Percentiles rank a stretch among this genome's conserved stretches.
Evolutionary conservation across 2,113 vertebrate genomes (phyloP).

Genomic region (Morone saxatilis): DNA sequence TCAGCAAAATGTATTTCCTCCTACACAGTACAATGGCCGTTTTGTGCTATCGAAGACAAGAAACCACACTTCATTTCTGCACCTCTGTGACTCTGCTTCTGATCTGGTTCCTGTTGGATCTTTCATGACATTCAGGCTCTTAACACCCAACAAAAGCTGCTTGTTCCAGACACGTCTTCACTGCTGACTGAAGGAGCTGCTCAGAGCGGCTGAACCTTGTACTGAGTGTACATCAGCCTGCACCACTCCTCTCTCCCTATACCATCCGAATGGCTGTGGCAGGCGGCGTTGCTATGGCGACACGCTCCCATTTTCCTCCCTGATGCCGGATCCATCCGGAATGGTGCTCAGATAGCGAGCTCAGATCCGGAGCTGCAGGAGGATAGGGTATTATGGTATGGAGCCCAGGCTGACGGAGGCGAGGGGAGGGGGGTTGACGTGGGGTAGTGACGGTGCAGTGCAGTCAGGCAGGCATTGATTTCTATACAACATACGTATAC

Average conservation of each 20-base stretch:
- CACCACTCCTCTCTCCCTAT: constrained; percentile 36
- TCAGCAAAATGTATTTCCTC: neutral
- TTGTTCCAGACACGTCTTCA: neutral
- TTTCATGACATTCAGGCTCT: neutral
- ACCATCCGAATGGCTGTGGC: constrained; percentile 34
- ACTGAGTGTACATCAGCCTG: constrained; percentile 37
- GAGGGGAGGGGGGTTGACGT: neutral
- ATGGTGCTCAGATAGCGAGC: constrained; percentile 46
- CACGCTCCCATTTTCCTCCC: constrained; percentile 46
- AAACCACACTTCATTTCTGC: neutral
- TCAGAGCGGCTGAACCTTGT: neutral
- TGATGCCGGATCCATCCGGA: constrained; percentile 42
- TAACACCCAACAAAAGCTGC: neutral
- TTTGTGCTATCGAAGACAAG: neutral
- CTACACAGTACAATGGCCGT: neutral
- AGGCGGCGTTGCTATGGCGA: constrained; percentile 56
- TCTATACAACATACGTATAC: constrained; percentile 20
- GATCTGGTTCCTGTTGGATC: neutral
- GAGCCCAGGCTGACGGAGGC: constrained; percentile 27
- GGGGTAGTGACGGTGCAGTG: constrained; percentile 8
- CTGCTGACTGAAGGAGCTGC: neutral
- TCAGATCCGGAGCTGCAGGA: constrained; percentile 44
- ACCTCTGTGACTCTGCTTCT: neutral
- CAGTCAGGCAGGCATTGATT: constrained; percentile 24
- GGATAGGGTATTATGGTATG: constrained; percentile 37